These are phyloP conservation scores for Eudyptes chrysolophus DNA, from an alignment of 2,113 vertebrate genomes.

Conservation along the genomic window DNA sequence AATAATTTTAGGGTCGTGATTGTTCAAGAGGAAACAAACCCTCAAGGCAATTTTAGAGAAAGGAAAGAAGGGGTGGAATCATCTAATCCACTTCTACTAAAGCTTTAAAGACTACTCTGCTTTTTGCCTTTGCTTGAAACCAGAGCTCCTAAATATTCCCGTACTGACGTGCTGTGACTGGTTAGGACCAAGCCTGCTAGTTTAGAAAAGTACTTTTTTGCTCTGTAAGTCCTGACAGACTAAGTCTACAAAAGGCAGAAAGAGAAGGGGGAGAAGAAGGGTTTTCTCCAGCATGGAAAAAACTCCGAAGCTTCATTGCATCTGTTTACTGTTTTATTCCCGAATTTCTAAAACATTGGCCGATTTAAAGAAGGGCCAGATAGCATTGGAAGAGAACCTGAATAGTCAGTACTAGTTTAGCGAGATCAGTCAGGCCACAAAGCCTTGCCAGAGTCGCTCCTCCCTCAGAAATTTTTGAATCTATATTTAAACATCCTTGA, in stretches of 20 bases:
- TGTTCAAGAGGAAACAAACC: not conserved
- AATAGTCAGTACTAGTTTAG: conserved; percentile 5
- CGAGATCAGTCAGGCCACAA: conserved; percentile 9
- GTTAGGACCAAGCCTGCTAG: not conserved
- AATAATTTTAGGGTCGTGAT: not conserved
- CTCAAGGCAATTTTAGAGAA: not conserved
- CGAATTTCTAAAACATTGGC: not conserved
- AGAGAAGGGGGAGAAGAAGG: fast-evolving
- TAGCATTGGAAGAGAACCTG: not conserved
- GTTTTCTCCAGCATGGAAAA: not conserved
- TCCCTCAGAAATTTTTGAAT: conserved; percentile 45
- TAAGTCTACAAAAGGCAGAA: not conserved
- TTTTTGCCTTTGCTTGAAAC: conserved; percentile 7
- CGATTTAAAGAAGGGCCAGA: not conserved
- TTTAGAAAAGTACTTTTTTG: not conserved
- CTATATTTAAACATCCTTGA: conserved; percentile 53
- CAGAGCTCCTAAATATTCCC: not conserved
- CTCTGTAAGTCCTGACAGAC: not conserved
- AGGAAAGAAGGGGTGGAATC: not conserved
- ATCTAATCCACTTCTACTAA: not conserved
- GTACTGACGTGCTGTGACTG: not conserved
- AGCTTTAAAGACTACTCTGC: not conserved
- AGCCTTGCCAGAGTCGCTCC: conserved; percentile 28
- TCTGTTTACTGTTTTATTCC: not conserved
- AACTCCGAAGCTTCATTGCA: not conserved